phyloP scores from a whole-genome alignment of 2,797 vertebrate species.

The Megaceryle alcyon region DNA sequence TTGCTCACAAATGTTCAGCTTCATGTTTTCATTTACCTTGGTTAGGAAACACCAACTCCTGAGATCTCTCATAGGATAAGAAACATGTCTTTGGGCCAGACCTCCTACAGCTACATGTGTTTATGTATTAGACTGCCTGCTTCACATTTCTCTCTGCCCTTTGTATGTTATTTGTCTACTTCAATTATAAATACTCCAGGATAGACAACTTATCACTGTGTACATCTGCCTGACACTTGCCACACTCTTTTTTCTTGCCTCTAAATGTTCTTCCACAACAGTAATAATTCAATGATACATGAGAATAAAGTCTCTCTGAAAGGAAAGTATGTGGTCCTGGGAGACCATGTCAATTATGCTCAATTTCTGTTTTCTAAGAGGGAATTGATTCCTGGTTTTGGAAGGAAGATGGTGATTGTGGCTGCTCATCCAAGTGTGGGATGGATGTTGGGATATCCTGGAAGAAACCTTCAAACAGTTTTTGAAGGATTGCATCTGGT shows the following conservation, averaged over 20 bases:
- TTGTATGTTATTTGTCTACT: neutral
- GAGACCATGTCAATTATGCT: neutral
- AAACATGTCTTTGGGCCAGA: neutral
- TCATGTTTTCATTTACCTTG: slow-evolving; percentile 15
- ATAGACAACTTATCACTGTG: neutral
- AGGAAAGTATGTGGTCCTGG: neutral
- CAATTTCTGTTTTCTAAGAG: neutral
- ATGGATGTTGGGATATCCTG: neutral
- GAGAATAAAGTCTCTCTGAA: neutral
- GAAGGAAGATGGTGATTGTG: neutral
- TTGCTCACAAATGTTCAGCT: neutral
- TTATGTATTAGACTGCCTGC: neutral
- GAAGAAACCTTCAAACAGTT: neutral
- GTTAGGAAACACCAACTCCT: neutral
- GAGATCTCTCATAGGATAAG: neutral
- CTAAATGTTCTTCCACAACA: neutral
- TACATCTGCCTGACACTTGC: slow-evolving; percentile 32
- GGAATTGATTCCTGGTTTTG: neutral
- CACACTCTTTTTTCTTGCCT: neutral
- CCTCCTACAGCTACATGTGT: neutral
- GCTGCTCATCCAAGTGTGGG: neutral
- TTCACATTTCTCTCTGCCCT: neutral
- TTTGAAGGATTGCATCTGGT: neutral
- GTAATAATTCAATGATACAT: neutral
- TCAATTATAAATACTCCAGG: neutral